These are phyloP conservation scores for Linyphia triangularis DNA, from an alignment of 2,888 invertebrate species.

Conservation along the genomic window DNA sequence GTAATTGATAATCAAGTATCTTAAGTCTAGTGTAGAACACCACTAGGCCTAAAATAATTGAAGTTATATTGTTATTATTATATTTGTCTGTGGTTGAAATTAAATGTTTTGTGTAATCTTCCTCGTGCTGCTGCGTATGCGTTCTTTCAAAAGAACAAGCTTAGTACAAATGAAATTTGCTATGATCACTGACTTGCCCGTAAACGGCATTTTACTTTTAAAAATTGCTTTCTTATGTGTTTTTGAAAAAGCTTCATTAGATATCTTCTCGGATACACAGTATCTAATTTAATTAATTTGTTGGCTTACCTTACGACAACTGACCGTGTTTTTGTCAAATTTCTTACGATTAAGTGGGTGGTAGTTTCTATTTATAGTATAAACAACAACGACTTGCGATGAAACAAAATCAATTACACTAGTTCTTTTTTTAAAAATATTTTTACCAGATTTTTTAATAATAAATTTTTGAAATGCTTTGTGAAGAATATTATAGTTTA, in stretches of 20 bases:
- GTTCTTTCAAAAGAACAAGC: not conserved
- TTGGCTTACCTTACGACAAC: not conserved
- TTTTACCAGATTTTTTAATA: too few relatives aligned
- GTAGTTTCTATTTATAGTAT: not conserved
- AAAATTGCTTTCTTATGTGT: not conserved
- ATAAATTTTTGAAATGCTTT: too few relatives aligned
- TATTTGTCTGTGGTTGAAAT: not conserved
- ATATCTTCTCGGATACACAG: not conserved
- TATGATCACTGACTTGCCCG: not conserved
- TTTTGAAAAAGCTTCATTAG: not conserved
- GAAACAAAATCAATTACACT: not conserved
- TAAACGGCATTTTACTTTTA: not conserved
- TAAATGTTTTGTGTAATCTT: not conserved
- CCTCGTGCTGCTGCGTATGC: not conserved
- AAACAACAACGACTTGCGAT: not conserved
- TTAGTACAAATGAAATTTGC: not conserved
- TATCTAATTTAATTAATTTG: not conserved
- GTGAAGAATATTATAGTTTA: too few relatives aligned
- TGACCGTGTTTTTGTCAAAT: not conserved
- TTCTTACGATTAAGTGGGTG: not conserved
- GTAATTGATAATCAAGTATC: constrained; percentile 68
- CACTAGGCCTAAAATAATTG: constrained; percentile 65
- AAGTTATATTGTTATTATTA: constrained; percentile 38
- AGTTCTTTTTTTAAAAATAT: too few relatives aligned
- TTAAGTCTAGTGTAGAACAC: constrained; percentile 53